These are phyloP conservation scores for Stomorhina lunata DNA, from an alignment of 2,888 invertebrate species.

Conservation along the genomic window DNA sequence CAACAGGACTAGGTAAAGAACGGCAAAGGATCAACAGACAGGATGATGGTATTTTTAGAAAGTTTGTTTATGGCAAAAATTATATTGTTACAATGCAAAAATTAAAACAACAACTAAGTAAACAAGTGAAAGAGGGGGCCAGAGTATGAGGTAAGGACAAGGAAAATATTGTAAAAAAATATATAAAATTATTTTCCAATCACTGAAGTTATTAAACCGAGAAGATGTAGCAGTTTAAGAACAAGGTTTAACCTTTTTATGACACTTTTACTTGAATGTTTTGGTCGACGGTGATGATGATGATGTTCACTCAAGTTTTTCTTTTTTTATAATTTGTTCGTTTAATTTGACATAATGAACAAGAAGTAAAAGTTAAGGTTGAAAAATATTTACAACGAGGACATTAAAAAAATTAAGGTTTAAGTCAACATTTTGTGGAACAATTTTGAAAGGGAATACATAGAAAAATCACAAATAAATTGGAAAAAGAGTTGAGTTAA, in stretches of 20 bases:
- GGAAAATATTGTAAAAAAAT: slow-evolving; percentile 13
- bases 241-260: slow-evolving; percentile 58
- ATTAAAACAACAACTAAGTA: background rate
- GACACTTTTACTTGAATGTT: slow-evolving; percentile 37
- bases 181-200: slow-evolving; percentile 64
- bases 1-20: slow-evolving; percentile 9
- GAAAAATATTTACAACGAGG: background rate
- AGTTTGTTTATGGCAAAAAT: slow-evolving; percentile 52
- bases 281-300: background rate
- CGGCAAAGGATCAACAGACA: slow-evolving; percentile 48
- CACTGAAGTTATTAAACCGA: slow-evolving; percentile 57
- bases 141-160: background rate
- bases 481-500: no score
- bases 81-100: slow-evolving; percentile 22
- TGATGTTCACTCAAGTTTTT: no score
- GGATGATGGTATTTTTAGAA: slow-evolving; percentile 43
- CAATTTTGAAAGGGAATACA: no score
- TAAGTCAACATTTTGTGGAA: background rate
- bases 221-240: background rate
- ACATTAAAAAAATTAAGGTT: background rate
- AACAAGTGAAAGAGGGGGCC: background rate
- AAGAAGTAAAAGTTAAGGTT: background rate
- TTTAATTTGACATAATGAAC: background rate
- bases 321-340: background rate
- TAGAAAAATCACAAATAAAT: no score